Conservation (phyloP, 2,113 vertebrate species). For the Chaetodon auriga region DNA sequence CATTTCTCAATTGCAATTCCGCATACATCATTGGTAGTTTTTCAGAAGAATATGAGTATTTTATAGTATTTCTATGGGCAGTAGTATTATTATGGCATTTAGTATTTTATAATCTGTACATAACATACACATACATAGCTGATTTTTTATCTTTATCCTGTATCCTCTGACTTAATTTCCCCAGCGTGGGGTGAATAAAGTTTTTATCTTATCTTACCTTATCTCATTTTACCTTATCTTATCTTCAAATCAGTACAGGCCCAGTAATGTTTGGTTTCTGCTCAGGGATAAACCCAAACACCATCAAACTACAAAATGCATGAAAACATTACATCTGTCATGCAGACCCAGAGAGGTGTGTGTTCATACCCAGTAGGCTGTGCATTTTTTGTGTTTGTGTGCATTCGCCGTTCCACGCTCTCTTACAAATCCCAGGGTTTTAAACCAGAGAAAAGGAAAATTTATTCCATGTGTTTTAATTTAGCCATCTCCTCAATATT, state of each 20-base stretch:
- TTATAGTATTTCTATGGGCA: too few relatives aligned
- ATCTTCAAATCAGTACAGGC: background rate
- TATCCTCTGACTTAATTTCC: too few relatives aligned
- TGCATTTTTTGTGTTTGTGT: constrained; percentile 35
- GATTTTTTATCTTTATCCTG: too few relatives aligned
- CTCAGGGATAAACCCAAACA: constrained; percentile 45
- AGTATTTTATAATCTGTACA: too few relatives aligned
- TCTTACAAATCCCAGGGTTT: constrained; percentile 50
- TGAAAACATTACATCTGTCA: constrained; percentile 61
- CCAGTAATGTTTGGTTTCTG: constrained; percentile 25
- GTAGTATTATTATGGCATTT: too few relatives aligned
- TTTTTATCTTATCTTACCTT: too few relatives aligned
- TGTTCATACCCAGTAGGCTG: constrained; percentile 62
- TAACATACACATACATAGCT: too few relatives aligned
- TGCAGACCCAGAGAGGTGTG: constrained; percentile 64
- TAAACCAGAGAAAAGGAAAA: constrained; percentile 68
- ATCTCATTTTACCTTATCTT: too few relatives aligned
- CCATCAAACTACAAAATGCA: constrained; percentile 55
- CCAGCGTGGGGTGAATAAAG: too few relatives aligned
- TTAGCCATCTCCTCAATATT: constrained; percentile 70
- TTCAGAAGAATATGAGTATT: too few relatives aligned
- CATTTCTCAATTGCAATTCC: too few relatives aligned
- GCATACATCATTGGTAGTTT: too few relatives aligned
- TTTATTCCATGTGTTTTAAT: constrained; percentile 75
- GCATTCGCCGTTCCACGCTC: constrained; percentile 28